Evolutionary conservation across 2,797 vertebrate genomes (phyloP).

Genomic region (Phoxinus dragarum): DNA sequence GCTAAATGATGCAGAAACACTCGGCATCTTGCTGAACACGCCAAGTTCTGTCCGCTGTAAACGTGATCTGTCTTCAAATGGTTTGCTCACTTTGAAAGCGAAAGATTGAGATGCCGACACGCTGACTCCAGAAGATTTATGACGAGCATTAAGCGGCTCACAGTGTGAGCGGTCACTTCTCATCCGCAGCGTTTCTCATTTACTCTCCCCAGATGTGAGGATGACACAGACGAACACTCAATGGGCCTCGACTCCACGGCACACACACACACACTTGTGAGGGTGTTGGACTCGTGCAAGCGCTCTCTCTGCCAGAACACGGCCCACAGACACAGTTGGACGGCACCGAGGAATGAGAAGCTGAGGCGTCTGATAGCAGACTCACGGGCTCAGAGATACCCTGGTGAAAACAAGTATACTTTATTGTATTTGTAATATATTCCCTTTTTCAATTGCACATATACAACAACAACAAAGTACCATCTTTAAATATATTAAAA

Average conservation of each 20-base stretch:
- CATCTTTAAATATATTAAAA: no score
- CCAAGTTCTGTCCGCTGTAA: conserved; percentile 13
- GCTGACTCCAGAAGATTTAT: conserved; percentile 55
- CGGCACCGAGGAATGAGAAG: conserved; percentile 23
- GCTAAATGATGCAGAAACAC: conserved; percentile 17
- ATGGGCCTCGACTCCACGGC: conserved; percentile 3
- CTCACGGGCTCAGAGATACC: conserved; percentile 20
- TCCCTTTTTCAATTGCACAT: no score
- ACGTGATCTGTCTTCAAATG: conserved; percentile 44
- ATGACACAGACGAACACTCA: background rate
- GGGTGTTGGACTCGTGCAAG: conserved; percentile 24
- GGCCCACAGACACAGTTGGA: conserved; percentile 40
- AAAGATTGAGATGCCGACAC: conserved; percentile 32
- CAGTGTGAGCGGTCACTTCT: conserved; percentile 41
- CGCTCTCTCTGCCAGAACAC: conserved; percentile 15
- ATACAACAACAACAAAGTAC: no score
- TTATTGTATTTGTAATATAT: no score
- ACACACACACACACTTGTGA: conserved; percentile 22
- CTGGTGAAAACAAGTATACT: no score
- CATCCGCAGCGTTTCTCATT: conserved; percentile 39
- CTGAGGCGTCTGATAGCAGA: conserved; percentile 11
- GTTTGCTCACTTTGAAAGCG: conserved; percentile 16
- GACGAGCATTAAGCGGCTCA: conserved; percentile 40
- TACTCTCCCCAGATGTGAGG: conserved; percentile 38
- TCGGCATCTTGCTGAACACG: conserved; percentile 25